Percentiles rank a stretch among this genome's conserved stretches.
Conservation (phyloP, 2,888 invertebrate species). For the Leptura quadrifasciata region DNA sequence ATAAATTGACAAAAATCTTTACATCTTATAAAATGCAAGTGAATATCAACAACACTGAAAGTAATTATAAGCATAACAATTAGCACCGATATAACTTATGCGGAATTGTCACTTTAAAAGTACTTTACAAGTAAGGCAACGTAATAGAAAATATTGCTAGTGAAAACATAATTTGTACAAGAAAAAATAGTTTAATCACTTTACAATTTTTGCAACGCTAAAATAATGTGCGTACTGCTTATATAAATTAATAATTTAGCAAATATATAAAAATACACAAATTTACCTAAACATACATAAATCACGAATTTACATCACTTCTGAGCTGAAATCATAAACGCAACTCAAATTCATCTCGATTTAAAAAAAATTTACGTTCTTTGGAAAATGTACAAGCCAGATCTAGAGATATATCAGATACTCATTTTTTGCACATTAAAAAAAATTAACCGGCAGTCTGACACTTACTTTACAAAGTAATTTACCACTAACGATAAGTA, state of each 20-base stretch:
- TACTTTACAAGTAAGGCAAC: slow-evolving; percentile 42
- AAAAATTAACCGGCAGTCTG: slow-evolving; percentile 12
- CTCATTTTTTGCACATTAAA: slow-evolving; percentile 31
- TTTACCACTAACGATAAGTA: slow-evolving; percentile 1
- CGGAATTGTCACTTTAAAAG: slow-evolving; percentile 41
- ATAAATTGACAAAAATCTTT: slow-evolving; percentile 54
- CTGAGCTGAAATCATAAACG: slow-evolving; percentile 47
- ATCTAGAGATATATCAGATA: slow-evolving; percentile 26
- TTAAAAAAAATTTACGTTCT: slow-evolving; percentile 51
- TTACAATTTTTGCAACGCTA: slow-evolving; percentile 43
- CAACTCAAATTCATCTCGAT: slow-evolving; percentile 42
- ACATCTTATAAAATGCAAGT: slow-evolving; percentile 47
- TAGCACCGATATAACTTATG: slow-evolving; percentile 52
- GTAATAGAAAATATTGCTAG: slow-evolving; percentile 37
- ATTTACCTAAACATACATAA: slow-evolving; percentile 55
- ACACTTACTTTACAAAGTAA: slow-evolving; percentile 7
- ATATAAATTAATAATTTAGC: slow-evolving; percentile 60
- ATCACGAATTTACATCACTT: slow-evolving; percentile 59
- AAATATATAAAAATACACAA: slow-evolving; percentile 62
- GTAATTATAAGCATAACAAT: slow-evolving; percentile 49
- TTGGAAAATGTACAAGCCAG: slow-evolving; percentile 53
- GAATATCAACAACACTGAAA: slow-evolving; percentile 51
- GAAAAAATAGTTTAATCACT: slow-evolving; percentile 36
- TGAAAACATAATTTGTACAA: slow-evolving; percentile 47
- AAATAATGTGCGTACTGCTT: slow-evolving; percentile 25